phyloP scores from a whole-genome alignment of 1,140 invertebrate genomes.

The Diabrotica undecimpunctata region DNA sequence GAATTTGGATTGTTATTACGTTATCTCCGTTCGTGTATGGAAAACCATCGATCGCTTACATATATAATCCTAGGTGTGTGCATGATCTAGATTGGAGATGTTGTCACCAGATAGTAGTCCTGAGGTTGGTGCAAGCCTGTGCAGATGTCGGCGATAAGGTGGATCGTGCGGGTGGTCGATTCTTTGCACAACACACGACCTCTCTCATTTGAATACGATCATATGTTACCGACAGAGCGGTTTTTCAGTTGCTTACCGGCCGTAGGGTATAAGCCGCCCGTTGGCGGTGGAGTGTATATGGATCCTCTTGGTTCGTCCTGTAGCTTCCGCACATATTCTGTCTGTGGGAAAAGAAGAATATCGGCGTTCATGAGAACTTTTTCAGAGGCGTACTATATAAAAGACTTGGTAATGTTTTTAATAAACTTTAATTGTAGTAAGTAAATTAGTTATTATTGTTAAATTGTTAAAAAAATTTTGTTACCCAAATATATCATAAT shows the following conservation, averaged over 20 bases:
- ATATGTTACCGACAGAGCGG: constrained; percentile 37
- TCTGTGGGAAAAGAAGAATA: constrained; percentile 20
- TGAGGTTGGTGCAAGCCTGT: constrained; percentile 34
- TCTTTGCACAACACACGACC: constrained; percentile 39
- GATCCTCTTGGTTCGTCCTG: constrained; percentile 33
- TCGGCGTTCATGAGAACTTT: constrained; percentile 18
- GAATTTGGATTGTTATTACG: neutral
- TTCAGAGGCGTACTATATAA: no score
- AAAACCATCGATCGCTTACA: constrained; percentile 29
- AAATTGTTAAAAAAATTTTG: no score
- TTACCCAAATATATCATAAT: no score
- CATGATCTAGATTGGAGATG: constrained; percentile 48
- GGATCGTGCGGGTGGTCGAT: constrained; percentile 43
- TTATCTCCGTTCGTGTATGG: constrained; percentile 2
- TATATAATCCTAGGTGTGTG: constrained; percentile 46
- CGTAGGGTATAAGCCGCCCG: constrained; percentile 20
- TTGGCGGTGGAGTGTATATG: constrained; percentile 33
- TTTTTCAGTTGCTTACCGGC: constrained; percentile 18
- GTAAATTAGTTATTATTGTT: no score
- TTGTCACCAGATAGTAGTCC: constrained; percentile 47
- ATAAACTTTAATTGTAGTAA: no score
- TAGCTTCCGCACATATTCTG: constrained; percentile 12
- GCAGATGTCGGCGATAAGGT: constrained; percentile 44
- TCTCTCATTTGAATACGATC: constrained; percentile 47
- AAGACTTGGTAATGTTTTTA: no score